Evolutionary conservation across 2,888 invertebrate genomes (phyloP).

Genomic region (Brachyopa scutellaris): DNA sequence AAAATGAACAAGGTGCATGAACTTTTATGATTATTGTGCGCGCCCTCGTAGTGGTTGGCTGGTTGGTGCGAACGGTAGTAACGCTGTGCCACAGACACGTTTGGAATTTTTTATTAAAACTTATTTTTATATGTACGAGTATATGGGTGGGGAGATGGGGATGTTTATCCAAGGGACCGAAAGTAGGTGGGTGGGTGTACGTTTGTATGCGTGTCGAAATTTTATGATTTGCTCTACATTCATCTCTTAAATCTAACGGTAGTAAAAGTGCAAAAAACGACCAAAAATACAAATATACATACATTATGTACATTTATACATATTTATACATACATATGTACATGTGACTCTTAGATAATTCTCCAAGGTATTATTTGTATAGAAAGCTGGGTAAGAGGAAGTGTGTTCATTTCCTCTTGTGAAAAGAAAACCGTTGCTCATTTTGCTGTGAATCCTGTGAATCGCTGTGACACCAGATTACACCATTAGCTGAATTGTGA

Average conservation of each 20-base stretch:
- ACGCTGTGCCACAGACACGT: constrained; percentile 51
- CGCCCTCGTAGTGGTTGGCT: constrained; percentile 22
- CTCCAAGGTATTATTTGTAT: constrained; percentile 16
- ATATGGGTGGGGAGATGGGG: not conserved
- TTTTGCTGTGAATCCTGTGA: constrained; percentile 37
- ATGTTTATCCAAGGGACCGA: not conserved
- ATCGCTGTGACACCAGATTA: too few relatives aligned
- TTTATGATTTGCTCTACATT: constrained; percentile 67
- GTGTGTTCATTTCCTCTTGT: constrained; percentile 22
- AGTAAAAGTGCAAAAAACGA: constrained; percentile 44
- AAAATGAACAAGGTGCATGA: constrained; percentile 71
- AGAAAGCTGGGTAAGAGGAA: not conserved
- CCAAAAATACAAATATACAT: constrained; percentile 24
- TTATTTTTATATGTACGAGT: constrained; percentile 34
- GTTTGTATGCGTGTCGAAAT: constrained; percentile 9
- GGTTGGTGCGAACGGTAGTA: not conserved
- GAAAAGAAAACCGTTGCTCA: constrained; percentile 38
- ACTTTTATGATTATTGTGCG: constrained; percentile 69
- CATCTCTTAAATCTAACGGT: constrained; percentile 50
- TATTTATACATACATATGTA: too few relatives aligned
- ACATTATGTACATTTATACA: not conserved
- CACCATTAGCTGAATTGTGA: too few relatives aligned
- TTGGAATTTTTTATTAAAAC: constrained; percentile 62
- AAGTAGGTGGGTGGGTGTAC: constrained; percentile 14
- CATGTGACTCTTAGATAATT: constrained; percentile 19